Conservation (phyloP, 1,140 invertebrate genomes). For the Homarus americanus region DNA sequence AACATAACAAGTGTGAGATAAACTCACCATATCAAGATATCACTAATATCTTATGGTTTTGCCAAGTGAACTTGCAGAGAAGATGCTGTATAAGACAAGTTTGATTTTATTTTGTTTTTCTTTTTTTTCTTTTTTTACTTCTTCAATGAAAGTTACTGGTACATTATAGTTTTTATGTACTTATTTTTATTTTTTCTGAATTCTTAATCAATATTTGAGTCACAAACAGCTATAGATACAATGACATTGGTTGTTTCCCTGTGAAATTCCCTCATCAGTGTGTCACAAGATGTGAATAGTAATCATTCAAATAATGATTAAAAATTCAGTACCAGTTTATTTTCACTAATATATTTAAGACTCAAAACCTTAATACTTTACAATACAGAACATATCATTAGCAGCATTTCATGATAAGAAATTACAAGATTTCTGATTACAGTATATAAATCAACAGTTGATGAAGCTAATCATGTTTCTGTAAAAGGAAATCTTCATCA, state of each 20-base stretch:
- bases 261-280: background rate
- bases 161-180: too few species aligned
- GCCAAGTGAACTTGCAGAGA: background rate
- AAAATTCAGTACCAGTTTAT: conserved; percentile 6
- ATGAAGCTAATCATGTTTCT: background rate
- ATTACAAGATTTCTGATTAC: background rate
- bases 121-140: background rate
- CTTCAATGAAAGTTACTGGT: too few species aligned
- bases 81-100: conserved; percentile 6
- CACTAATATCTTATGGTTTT: background rate
- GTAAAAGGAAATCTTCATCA: background rate
- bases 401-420: background rate
- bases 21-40: conserved; percentile 41
- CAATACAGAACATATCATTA: background rate
- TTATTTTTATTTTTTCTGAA: background rate
- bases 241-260: background rate
- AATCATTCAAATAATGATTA: background rate
- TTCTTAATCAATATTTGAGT: conserved; percentile 10
- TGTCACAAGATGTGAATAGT: background rate
- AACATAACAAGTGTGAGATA: conserved; percentile 31
- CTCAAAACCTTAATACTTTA: too few species aligned
- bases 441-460: background rate
- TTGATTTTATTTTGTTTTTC: background rate
- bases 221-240: background rate
- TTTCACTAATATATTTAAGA: background rate